phyloP scores from a whole-genome alignment of 2,888 invertebrate species.

The Spicauda simplicius region DNA sequence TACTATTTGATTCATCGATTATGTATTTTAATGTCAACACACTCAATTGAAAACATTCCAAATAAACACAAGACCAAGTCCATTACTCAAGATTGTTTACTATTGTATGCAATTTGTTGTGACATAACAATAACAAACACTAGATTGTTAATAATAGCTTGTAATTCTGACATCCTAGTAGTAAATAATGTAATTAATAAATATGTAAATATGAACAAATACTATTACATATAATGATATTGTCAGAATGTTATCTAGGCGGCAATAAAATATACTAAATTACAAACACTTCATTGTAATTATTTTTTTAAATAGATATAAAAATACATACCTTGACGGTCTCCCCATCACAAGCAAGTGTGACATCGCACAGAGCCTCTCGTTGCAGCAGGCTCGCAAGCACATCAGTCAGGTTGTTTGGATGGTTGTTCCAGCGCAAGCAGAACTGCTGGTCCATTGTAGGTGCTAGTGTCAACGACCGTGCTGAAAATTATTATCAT shows the following conservation, averaged over 20 bases:
- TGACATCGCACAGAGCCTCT: slow-evolving; percentile 96
- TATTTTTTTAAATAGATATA: background rate
- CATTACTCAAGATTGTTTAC: slow-evolving; percentile 74
- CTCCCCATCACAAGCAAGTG: slow-evolving; percentile 95
- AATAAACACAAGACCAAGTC: slow-evolving; percentile 39
- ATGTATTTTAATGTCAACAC: slow-evolving; percentile 17
- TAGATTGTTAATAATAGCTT: slow-evolving; percentile 54
- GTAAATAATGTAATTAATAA: background rate
- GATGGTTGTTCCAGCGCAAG: slow-evolving; percentile 97
- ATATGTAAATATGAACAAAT: background rate
- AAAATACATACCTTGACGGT: slow-evolving; percentile 89
- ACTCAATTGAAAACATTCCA: slow-evolving; percentile 15
- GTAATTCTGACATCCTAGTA: slow-evolving; percentile 1
- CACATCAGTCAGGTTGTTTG: slow-evolving; percentile 95
- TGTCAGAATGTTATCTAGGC: no score
- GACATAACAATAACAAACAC: slow-evolving; percentile 68
- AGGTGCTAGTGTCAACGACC: slow-evolving; percentile 84
- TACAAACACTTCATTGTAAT: background rate
- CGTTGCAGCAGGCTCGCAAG: slow-evolving; percentile 93
- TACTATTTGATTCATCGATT: slow-evolving; percentile 14
- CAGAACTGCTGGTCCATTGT: slow-evolving; percentile 94
- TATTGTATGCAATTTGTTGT: slow-evolving; percentile 71
- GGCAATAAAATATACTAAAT: no score
- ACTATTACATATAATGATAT: no score
- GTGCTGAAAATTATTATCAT: slow-evolving; percentile 74